Conservation (phyloP, 2,888 invertebrate species). For the Drosophila peninsularis region DNA sequence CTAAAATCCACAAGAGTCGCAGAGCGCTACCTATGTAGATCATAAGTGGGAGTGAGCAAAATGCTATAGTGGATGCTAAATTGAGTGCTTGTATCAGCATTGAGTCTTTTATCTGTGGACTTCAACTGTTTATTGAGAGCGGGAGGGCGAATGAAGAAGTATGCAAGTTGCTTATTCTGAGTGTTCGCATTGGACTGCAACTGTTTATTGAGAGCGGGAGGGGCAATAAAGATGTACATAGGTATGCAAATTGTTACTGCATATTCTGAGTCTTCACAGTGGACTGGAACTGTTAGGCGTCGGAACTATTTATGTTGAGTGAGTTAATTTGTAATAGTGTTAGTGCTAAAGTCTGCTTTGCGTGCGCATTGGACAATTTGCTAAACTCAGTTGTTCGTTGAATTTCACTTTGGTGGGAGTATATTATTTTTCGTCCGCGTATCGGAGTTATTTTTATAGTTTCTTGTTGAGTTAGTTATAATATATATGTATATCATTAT, state of each 20-base stretch:
- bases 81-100: neutral
- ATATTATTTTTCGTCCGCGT: no score
- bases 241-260: neutral
- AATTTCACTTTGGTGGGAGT: no score
- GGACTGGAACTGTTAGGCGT: no score
- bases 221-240: neutral
- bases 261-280: neutral
- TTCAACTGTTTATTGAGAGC: neutral
- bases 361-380: no score
- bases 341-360: no score
- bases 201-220: neutral
- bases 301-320: no score
- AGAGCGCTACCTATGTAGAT: neutral
- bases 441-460: no score
- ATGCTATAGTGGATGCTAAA: neutral
- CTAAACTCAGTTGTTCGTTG: no score
- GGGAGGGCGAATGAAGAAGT: neutral
- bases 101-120: neutral
- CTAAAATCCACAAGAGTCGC: neutral
- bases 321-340: no score
- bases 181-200: neutral
- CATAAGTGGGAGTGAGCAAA: neutral
- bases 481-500: no score
- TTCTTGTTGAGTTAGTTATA: no score
- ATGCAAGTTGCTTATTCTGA: neutral